Base-by-base conservation (phyloP, 1,140 invertebrate species). In the Dinoponera quadriceps region DNA sequence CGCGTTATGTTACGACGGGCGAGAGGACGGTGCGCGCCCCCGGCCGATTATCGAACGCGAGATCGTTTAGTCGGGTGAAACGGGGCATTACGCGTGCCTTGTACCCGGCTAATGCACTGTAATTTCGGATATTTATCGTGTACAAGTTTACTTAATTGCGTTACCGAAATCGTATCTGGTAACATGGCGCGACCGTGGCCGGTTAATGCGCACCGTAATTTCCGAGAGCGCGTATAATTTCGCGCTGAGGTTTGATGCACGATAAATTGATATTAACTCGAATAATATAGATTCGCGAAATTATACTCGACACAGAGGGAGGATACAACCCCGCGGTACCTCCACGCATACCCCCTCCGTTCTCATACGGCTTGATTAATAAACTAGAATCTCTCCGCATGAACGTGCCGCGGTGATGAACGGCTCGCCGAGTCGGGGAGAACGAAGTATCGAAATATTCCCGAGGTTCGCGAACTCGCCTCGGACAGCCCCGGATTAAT, bases 51-150 rank as follows among this genome's bases (percentile, higher is more conserved):
- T 60, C 25, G 82, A 85, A 82, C 74, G 75, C 66, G 51, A 83
- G 83, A 44, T 57, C 68, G 69, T 65, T 74, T 49, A 63, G 22
- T 33, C 4, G 3, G 18, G 20, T 33, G 22, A n/a, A 14, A 57
- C 72, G 18, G 55, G 44, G 25, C 82, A 87, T 85, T 85, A 51
- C 59, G 25, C 4, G 65, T 25, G 49, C 18, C 51, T 55, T 72
- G 55, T 59, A 81, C n/a, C 22, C 33, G 13, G 13, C 27, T 81
- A 59, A 82, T 48, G 54, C 48, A 54, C 57, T 38, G 38, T 57
- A 86, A 84, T 84, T 78, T 74, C 33, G 55, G 51, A 48, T 69
- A 63, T 83, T 75, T 75, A 83, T 83, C 68, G 60, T 22, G 25
- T 44, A 62, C 57, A 33, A 20, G 44, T 63, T 78, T 59, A 59